These are phyloP conservation scores for Solenopsis fugax DNA, from an alignment of 1,140 invertebrate genomes.

Conservation along the genomic window DNA sequence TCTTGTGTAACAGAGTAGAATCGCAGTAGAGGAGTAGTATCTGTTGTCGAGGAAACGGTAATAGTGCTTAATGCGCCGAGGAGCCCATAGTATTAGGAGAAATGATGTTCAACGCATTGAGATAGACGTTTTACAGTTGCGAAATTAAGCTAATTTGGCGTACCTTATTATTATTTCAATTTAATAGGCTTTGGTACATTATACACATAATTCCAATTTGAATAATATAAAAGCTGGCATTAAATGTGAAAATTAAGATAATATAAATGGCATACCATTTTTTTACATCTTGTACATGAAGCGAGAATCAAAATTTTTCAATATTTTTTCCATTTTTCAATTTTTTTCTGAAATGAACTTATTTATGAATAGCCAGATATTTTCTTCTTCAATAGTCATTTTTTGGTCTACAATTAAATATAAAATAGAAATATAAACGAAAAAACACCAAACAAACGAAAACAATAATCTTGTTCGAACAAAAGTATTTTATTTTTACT, in stretches of 20 bases:
- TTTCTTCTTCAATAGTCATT: not conserved
- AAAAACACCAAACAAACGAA: not conserved
- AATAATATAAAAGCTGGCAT: not conserved
- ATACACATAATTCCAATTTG: constrained; percentile 3
- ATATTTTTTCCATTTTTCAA: not conserved
- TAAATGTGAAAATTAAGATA: not conserved
- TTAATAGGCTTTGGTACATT: not conserved
- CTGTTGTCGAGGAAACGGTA: constrained; percentile 38
- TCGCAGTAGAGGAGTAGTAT: constrained; percentile 35
- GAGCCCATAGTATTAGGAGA: constrained; percentile 16
- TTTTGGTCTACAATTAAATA: constrained; percentile 13
- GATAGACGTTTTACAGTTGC: constrained; percentile 17
- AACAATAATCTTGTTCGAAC: not conserved
- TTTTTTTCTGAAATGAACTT: not conserved
- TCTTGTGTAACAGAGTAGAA: constrained; percentile 40
- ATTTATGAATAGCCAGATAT: not conserved
- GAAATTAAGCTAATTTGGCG: constrained; percentile 11
- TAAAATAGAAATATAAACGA: not conserved
- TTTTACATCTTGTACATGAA: not conserved
- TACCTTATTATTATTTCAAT: constrained; percentile 1
- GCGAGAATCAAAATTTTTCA: not conserved
- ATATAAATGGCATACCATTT: not conserved
- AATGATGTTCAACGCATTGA: constrained; percentile 1
- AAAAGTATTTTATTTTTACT: constrained; percentile 13
- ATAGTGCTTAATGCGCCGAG: constrained; percentile 63